Base-by-base conservation (phyloP, 2,888 invertebrate genomes). In the Aleiodes alternator region DNA sequence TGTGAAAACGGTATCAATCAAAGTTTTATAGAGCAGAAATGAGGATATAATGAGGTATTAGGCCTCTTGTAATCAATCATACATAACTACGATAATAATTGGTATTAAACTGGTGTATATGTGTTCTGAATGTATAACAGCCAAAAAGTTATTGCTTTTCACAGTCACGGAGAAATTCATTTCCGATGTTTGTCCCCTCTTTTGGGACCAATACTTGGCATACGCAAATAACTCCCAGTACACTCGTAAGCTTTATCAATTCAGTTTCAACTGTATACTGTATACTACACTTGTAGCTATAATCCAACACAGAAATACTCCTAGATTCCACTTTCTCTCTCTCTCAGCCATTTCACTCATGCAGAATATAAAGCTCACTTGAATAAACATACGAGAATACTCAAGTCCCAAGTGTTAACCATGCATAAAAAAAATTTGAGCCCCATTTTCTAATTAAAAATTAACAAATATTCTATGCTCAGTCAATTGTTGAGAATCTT, bases 171-270 rank as follows among this genome's bases (percentile, higher is more conserved):
- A 8, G 64, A 66, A 66, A 43, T 72, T 55, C 55, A 73, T 73
- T 73, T 73, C 53, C 66, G 55, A 73, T 73, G 43, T 72, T 75
- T 75, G 72, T 23, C 34, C 48, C 55, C 56, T 56, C 59, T 72
- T 66, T 43, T 48, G 43, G 51, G 57, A 66, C 55, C 55, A 61
- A 66, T 74, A 72, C 55, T 34, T 69, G 71, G 71, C 74, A 74
- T 77, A 71, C 74, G 72, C 76, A 77, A 80, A 80, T 73, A 78
- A 71, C 73, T 69, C 77, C 64, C 59, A 14, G 69, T 34, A 66
- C 61, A 59, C 69, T 69, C 31, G 29, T 68, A 50, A 66, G 56
- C 68, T 78, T 77, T 79, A 74, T 78, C 76, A 79, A 72, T 68
- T 51, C 48, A 29, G 69, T 68, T 56, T 57, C 71, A 23, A 23